phyloP scores from a whole-genome alignment of 1,140 invertebrate species.

The Sogatella furcifera region DNA sequence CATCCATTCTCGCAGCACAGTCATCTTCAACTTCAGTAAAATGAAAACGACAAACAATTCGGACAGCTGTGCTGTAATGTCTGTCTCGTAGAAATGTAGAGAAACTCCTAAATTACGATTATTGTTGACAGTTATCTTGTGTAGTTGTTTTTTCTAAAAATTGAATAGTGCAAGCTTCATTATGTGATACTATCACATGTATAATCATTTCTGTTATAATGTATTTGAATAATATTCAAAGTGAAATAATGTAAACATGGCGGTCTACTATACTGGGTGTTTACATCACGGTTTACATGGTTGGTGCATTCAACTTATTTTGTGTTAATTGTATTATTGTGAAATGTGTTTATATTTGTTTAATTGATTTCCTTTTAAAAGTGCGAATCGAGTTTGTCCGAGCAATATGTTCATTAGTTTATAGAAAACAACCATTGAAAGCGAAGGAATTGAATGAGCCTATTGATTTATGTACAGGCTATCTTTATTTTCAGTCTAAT shows the following conservation, averaged over 20 bases:
- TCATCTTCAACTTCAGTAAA: too few species aligned
- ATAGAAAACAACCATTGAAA: background rate
- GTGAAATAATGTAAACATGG: conserved; percentile 14
- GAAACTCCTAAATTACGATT: too few species aligned
- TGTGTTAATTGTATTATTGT: background rate
- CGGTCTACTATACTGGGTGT: conserved; percentile 16
- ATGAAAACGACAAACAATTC: too few species aligned
- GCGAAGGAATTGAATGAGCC: background rate
- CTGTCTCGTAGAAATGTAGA: too few species aligned
- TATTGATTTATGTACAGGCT: background rate
- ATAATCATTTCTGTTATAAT: too few species aligned
- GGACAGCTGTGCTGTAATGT: too few species aligned
- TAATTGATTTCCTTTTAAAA: background rate
- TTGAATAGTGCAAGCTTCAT: too few species aligned
- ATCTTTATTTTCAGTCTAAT: background rate
- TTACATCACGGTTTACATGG: conserved; percentile 17
- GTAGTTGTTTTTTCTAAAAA: too few species aligned
- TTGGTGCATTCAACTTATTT: conserved; percentile 8
- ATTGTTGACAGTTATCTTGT: too few species aligned
- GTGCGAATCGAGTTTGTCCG: background rate
- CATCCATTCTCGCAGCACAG: too few species aligned
- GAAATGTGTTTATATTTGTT: background rate
- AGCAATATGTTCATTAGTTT: background rate
- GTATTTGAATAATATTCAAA: too few species aligned
- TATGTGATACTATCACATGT: too few species aligned